These are phyloP conservation scores for Menidia beryllina DNA, from an alignment of 2,113 vertebrate species.

Conservation along the genomic window DNA sequence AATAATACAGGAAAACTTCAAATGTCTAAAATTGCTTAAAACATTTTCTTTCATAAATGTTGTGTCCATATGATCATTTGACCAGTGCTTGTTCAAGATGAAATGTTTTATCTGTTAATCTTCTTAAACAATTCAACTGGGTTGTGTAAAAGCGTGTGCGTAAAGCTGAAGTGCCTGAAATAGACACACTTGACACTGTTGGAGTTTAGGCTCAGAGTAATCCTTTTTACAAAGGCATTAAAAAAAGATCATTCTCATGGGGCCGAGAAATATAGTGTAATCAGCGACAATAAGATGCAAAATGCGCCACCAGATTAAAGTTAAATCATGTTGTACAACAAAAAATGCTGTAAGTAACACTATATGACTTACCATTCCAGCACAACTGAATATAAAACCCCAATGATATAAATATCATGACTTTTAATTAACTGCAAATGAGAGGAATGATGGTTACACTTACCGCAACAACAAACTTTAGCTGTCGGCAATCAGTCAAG, in stretches of 20 bases:
- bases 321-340: slow-evolving; percentile 11
- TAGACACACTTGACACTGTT: slow-evolving; percentile 55
- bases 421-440: background rate
- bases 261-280: slow-evolving; percentile 55
- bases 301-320: slow-evolving; percentile 34
- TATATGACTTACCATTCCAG: background rate
- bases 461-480: slow-evolving; percentile 76
- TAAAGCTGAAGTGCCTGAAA: slow-evolving; percentile 58
- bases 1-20: no score
- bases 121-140: slow-evolving; percentile 17
- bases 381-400: background rate
- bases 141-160: slow-evolving; percentile 45
- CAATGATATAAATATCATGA: background rate
- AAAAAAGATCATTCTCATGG: slow-evolving; percentile 55
- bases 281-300: slow-evolving; percentile 40
- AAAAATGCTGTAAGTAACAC: slow-evolving; percentile 15
- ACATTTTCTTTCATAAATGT: no score
- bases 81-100: background rate
- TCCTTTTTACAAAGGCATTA: slow-evolving; percentile 66
- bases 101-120: slow-evolving; percentile 8
- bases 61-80: background rate
- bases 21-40: no score
- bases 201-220: slow-evolving; percentile 66
- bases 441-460: slow-evolving; percentile 30
- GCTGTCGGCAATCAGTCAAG: slow-evolving; percentile 51